Base-by-base conservation (phyloP, 2,888 invertebrate species). In the Luffia ferchaultella region DNA sequence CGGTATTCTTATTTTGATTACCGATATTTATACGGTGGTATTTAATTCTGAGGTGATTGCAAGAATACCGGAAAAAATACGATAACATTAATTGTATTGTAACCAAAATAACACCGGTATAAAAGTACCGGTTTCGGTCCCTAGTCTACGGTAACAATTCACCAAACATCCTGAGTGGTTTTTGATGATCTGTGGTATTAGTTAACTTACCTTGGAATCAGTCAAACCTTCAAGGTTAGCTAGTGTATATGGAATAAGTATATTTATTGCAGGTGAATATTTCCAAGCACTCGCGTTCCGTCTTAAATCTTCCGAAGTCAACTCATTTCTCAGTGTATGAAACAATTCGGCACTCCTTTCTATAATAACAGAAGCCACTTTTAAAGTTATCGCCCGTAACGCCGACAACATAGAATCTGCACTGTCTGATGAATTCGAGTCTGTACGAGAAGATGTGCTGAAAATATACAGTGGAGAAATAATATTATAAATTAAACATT, bases 211-310 rank as follows among this genome's bases (percentile, higher is more conserved):
- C 85, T 91, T 89, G 0, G 96, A 92, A 76, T 97, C 96, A 50
- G 91, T 91, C 55, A 87, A 74, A 42, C 94, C 86, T 16, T 95
- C 93, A 55, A 97, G 88, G 63, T 95, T 93, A 5, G 96, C 94
- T 63, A 96, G 85, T 16, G 94, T 89, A 54, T 93, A 85, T 1
- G 97, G 97, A 59, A 97, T 72, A 45, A 97, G 83, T 0, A 91
- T 93, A 41, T 88, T 93, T 64, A 92, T 88, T 57, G 85, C 89
- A 49, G 86, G 80, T 2, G 82, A 76, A n/a, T 68, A 63, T 47
- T 83, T 76, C 53, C 83, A 56, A 46, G 72, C 70, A 0, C 65
- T 46, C 0, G 71, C 68, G 54, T 75, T 76, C 17, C 77, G 61
- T 9, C 68, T 58, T 56, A 83, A 56, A 44, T 82, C 79, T 48